These are phyloP conservation scores for Sisyra nigra DNA, from an alignment of 2,888 invertebrate genomes.

Conservation along the genomic window DNA sequence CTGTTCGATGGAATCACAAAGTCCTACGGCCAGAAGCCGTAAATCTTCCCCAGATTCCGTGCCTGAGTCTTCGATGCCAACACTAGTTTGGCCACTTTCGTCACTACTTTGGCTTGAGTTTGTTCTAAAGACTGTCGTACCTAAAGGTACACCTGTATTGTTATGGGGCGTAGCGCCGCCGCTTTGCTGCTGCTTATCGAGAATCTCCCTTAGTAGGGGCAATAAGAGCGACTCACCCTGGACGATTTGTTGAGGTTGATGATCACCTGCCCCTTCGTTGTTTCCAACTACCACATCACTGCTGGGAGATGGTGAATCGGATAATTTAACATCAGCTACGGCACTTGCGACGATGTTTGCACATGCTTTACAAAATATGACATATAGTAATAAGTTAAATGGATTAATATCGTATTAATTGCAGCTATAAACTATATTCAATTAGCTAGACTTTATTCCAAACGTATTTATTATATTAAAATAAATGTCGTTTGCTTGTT, in stretches of 20 bases:
- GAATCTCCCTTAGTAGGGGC: conserved; percentile 48
- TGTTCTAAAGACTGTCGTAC: conserved; percentile 15
- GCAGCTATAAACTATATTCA: conserved; percentile 3
- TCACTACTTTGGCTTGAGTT: conserved; percentile 12
- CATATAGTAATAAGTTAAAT: not conserved
- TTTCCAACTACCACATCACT: conserved; percentile 24
- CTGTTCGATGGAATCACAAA: conserved; percentile 33
- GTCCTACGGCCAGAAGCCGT: conserved; percentile 33
- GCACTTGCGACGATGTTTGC: conserved; percentile 33
- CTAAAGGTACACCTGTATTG: conserved; percentile 9
- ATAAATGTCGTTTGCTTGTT: not conserved
- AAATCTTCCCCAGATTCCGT: conserved; percentile 56
- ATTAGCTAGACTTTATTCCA: not conserved
- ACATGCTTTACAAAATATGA: conserved; percentile 26
- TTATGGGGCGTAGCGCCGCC: conserved; percentile 10
- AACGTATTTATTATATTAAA: not conserved
- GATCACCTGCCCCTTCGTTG: conserved; percentile 20
- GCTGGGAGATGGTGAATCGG: conserved; percentile 7
- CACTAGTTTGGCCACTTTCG: conserved; percentile 22
- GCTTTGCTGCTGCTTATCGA: conserved; percentile 24
- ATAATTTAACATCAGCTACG: conserved; percentile 19
- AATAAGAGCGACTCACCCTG: conserved; percentile 65
- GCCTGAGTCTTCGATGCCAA: conserved; percentile 42
- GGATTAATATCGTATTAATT: not conserved
- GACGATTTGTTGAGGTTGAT: conserved; percentile 17